These are phyloP conservation scores for Sebastes hubbsi DNA, from an alignment of 2,797 vertebrate species.

Conservation along the genomic window DNA sequence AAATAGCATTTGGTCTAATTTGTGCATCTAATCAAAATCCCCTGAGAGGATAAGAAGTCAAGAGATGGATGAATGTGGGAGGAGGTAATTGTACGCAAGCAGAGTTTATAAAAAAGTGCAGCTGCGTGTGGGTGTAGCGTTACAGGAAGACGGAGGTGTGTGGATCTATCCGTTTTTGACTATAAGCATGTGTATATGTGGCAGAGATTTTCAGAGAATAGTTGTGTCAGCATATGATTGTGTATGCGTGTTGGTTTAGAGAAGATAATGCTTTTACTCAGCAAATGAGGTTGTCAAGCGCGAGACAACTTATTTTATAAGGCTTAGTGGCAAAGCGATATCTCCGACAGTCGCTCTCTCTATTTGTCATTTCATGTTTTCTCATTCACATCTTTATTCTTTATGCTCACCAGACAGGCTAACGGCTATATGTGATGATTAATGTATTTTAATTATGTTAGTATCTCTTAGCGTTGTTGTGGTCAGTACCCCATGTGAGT, in stretches of 20 bases:
- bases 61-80: slow-evolving; percentile 38
- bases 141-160: background rate
- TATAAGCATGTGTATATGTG: slow-evolving; percentile 13
- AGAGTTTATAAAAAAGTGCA: slow-evolving; percentile 29
- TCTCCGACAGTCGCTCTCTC: slow-evolving; percentile 18
- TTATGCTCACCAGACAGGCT: background rate
- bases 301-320: slow-evolving; percentile 27
- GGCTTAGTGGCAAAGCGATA: slow-evolving; percentile 23
- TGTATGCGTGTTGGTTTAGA: slow-evolving; percentile 21
- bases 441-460: background rate
- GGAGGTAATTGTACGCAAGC: slow-evolving; percentile 31
- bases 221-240: slow-evolving; percentile 39
- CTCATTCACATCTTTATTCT: slow-evolving; percentile 2
- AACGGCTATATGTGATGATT: background rate
- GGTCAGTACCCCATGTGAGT: background rate
- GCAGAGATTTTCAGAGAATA: slow-evolving; percentile 17
- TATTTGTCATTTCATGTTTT: slow-evolving; percentile 20
- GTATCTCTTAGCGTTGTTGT: background rate
- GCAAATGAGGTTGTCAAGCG: slow-evolving; percentile 52
- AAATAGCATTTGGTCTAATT: slow-evolving; percentile 53
- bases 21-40: slow-evolving; percentile 53
- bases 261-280: slow-evolving; percentile 47
- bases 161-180: slow-evolving; percentile 20
- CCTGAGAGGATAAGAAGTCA: slow-evolving; percentile 41
- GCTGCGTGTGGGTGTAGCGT: background rate